These are phyloP conservation scores for Psittacula echo DNA, from an alignment of 2,797 vertebrate species.

Conservation along the genomic window DNA sequence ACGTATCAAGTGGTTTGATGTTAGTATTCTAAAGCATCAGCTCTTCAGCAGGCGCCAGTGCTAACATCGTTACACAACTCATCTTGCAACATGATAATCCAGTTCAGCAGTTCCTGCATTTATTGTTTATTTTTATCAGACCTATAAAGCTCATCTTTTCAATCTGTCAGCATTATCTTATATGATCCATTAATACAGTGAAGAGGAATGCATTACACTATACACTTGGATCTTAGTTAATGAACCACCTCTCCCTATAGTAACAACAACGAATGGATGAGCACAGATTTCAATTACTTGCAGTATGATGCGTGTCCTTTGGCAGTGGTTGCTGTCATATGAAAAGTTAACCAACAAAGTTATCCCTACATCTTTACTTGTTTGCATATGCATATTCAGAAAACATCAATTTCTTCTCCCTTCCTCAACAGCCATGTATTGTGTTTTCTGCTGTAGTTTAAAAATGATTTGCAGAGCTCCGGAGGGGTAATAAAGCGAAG, in stretches of 20 bases:
- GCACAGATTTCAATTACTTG: conserved; percentile 45
- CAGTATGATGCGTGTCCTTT: conserved; percentile 51
- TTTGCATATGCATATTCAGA: conserved; percentile 8
- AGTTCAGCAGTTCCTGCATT: conserved; percentile 21
- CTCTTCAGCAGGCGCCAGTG: not conserved
- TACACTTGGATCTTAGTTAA: conserved; percentile 31
- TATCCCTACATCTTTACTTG: conserved; percentile 7
- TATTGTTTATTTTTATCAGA: conserved; percentile 67
- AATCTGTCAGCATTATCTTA: conserved; percentile 52
- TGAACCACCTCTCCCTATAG: conserved; percentile 43
- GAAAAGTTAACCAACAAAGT: conserved; percentile 56
- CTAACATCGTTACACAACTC: conserved; percentile 47
- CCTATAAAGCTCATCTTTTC: conserved; percentile 66
- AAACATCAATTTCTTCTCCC: conserved; percentile 41
- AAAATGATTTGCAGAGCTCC: conserved; percentile 62
- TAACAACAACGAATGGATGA: conserved; percentile 23
- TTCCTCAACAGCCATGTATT: not conserved
- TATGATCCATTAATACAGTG: conserved; percentile 37
- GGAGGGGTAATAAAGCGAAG: conserved; percentile 18
- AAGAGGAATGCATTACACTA: conserved; percentile 16
- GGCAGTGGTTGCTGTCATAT: conserved; percentile 22
- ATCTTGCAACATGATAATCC: conserved; percentile 17
- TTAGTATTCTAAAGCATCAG: conserved; percentile 53
- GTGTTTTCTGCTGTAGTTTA: conserved; percentile 38
- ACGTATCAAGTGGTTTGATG: conserved; percentile 47